These are phyloP conservation scores for Rhombomys opimus DNA, from an alignment of 2,113 vertebrate genomes.

Conservation along the genomic window DNA sequence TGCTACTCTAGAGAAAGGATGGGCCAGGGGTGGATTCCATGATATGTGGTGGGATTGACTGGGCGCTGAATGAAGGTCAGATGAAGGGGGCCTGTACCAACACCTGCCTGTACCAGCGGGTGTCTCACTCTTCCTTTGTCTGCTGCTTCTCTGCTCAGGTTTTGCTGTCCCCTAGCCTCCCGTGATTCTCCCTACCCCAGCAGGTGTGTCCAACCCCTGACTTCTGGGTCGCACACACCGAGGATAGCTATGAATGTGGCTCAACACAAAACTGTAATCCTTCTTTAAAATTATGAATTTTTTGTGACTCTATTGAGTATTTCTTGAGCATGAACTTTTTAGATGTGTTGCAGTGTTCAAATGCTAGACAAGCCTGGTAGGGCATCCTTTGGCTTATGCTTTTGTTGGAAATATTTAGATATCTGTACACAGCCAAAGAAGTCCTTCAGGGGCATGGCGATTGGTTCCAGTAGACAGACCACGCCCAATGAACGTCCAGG, in stretches of 20 bases:
- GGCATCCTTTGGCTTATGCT: not conserved
- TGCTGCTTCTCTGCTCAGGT: not conserved
- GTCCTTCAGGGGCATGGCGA: no score
- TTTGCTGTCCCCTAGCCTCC: not conserved
- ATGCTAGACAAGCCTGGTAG: not conserved
- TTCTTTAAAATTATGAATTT: not conserved
- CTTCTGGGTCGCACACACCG: not conserved
- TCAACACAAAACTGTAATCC: not conserved
- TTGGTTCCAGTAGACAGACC: not conserved
- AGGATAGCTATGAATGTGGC: not conserved
- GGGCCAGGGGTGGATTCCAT: not conserved
- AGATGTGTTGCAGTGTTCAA: not conserved
- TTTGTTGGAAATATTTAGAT: not conserved
- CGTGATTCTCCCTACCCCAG: not conserved
- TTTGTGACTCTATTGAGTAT: not conserved
- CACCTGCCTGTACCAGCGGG: not conserved
- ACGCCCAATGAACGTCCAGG: accelerated
- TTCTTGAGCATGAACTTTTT: not conserved
- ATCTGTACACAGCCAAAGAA: not conserved
- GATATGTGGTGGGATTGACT: not conserved
- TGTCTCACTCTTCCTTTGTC: not conserved
- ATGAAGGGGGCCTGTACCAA: not conserved
- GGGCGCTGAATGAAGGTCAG: not conserved
- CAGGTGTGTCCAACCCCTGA: not conserved
- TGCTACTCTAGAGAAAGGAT: not conserved